phyloP scores from a whole-genome alignment of 2,797 vertebrate species.

The Arnoldichthys spilopterus region DNA sequence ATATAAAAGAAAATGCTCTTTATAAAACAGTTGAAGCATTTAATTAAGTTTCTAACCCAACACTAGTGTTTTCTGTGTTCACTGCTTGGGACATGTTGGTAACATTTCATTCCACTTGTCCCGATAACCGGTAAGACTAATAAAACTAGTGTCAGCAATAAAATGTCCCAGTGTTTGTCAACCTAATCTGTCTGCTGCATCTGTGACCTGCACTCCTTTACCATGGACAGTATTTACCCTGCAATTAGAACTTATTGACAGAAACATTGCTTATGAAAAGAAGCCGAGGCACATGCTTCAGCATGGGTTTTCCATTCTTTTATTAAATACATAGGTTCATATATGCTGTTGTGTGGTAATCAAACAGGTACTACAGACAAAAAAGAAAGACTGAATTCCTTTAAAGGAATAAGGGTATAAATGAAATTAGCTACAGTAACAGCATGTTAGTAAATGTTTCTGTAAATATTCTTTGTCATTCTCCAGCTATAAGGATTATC shows the following conservation, averaged over 20 bases:
- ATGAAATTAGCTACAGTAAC: background rate
- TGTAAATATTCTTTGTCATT: slow-evolving; percentile 24
- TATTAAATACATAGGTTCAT: too few relatives aligned
- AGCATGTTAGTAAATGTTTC: too few relatives aligned
- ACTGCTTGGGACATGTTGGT: too few relatives aligned
- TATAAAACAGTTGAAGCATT: background rate
- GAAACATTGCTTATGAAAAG: too few relatives aligned
- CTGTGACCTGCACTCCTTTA: background rate
- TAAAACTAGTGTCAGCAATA: background rate
- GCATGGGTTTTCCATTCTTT: too few relatives aligned
- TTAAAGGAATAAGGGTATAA: background rate
- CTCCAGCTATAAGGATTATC: slow-evolving; percentile 89
- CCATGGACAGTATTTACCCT: background rate
- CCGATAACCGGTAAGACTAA: background rate
- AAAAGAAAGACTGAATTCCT: background rate
- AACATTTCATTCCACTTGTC: too few relatives aligned
- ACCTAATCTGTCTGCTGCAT: background rate
- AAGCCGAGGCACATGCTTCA: too few relatives aligned
- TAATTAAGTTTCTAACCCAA: background rate
- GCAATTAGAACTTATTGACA: background rate
- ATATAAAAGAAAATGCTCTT: background rate
- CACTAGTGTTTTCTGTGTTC: too few relatives aligned
- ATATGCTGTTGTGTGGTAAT: too few relatives aligned
- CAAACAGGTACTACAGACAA: background rate
- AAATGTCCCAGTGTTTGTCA: background rate